Percentiles rank a stretch among this genome's conserved stretches.
Evolutionary conservation across 2,888 invertebrate species (phyloP).

Genomic region (Limnephilus marmoratus): DNA sequence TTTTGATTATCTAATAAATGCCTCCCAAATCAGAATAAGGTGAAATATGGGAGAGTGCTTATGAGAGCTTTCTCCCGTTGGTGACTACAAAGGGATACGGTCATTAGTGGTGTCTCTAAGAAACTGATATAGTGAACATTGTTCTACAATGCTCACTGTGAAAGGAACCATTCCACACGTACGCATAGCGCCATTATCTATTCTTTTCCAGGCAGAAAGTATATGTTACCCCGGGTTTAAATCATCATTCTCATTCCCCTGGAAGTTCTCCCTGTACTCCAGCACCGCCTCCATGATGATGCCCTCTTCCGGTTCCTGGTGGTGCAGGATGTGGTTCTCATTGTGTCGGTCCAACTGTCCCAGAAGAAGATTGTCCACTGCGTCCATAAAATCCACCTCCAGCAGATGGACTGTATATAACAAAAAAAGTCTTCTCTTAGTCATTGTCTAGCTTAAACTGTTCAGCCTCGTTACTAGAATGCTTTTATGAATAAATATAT

Average conservation of each 20-base stretch:
- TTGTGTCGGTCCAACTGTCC: constrained; percentile 58
- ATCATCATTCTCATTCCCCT: constrained; percentile 57
- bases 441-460: background rate
- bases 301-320: constrained; percentile 32
- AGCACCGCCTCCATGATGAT: constrained; percentile 55
- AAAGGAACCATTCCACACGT: too few species aligned
- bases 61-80: too few species aligned
- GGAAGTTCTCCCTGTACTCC: constrained; percentile 54
- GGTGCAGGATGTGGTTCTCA: constrained; percentile 57
- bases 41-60: too few species aligned
- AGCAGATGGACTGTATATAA: constrained; percentile 26
- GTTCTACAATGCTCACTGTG: background rate
- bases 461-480: background rate
- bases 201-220: background rate
- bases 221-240: constrained; percentile 51
- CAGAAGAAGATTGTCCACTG: constrained; percentile 36
- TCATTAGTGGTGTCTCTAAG: background rate
- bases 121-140: background rate
- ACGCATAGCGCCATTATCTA: background rate
- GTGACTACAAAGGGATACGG: too few species aligned
- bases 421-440: background rate
- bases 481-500: background rate
- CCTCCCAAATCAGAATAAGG: too few species aligned
- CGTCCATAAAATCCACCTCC: constrained; percentile 50
- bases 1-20: too few species aligned